phyloP scores from a whole-genome alignment of 2,113 vertebrate species.

The Macquaria australasica region DNA sequence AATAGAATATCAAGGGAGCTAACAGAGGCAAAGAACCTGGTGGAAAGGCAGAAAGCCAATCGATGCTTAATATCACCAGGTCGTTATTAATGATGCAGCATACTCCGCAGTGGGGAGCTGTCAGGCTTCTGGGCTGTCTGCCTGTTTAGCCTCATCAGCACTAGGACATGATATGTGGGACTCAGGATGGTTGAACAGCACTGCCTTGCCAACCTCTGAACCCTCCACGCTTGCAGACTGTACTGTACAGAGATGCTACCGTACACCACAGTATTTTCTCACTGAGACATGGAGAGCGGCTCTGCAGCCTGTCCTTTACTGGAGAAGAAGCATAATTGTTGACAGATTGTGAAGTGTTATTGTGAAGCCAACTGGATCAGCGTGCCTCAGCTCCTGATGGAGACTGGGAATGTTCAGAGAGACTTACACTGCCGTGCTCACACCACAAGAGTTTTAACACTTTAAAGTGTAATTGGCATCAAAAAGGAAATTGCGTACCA shows the following conservation, averaged over 20 bases:
- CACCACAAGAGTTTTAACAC: conserved; percentile 26
- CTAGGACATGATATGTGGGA: conserved; percentile 68
- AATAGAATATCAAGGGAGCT: conserved; percentile 45
- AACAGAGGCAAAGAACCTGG: conserved; percentile 42
- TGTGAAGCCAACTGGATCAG: conserved; percentile 56
- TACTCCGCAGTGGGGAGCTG: conserved; percentile 69
- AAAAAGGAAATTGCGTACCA: conserved; percentile 16
- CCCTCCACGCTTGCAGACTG: conserved; percentile 10
- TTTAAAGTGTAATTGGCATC: conserved; percentile 25
- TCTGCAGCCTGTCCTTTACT: conserved; percentile 9
- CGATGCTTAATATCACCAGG: conserved; percentile 69
- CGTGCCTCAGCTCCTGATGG: conserved; percentile 16
- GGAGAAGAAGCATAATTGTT: conserved; percentile 35
- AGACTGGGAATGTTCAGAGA: conserved; percentile 1
- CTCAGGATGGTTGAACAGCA: conserved; percentile 43
- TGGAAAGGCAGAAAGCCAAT: conserved; percentile 64
- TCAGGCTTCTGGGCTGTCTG: conserved; percentile 61
- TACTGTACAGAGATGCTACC: conserved; percentile 25
- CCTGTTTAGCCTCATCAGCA: conserved; percentile 72
- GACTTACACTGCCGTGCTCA: conserved; percentile 21
- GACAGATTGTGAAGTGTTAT: conserved; percentile 56
- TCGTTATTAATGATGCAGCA: conserved; percentile 77
- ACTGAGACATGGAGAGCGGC: conserved; percentile 22
- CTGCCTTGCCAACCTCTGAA: conserved; percentile 38
- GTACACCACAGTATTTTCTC: conserved; percentile 36